A percentile compares a stretch with the other conserved stretches of the same genome.
These are phyloP conservation scores for Sinhomidia bicolor DNA, from an alignment of 2,888 invertebrate genomes.

Conservation along the genomic window DNA sequence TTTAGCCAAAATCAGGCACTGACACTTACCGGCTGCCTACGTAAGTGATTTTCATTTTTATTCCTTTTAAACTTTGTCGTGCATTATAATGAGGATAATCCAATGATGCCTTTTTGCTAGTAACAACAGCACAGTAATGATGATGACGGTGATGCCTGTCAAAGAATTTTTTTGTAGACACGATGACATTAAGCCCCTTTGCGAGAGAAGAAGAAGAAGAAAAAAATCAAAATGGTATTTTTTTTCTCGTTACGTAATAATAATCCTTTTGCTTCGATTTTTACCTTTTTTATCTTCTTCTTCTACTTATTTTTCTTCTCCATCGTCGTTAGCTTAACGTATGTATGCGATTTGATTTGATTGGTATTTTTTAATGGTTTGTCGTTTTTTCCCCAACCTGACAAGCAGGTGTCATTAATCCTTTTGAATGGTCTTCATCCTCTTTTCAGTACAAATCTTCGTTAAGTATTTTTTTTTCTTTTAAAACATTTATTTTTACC, in stretches of 20 bases:
- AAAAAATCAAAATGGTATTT: constrained; percentile 21
- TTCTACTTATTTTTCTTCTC: too few species aligned
- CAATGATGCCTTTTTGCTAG: neutral
- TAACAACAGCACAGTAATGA: neutral
- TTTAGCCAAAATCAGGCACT: constrained; percentile 12
- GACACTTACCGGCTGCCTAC: constrained; percentile 13
- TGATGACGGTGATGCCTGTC: constrained; percentile 69
- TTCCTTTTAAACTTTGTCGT: constrained; percentile 27
- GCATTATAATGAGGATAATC: constrained; percentile 33
- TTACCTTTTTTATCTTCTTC: neutral
- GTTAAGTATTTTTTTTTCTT: too few species aligned
- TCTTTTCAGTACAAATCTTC: neutral
- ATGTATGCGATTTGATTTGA: constrained; percentile 32
- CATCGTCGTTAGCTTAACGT: neutral
- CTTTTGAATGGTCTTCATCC: constrained; percentile 11
- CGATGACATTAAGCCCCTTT: constrained; percentile 61
- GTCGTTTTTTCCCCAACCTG: constrained; percentile 35
- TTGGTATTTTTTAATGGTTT: constrained; percentile 46
- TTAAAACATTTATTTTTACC: constrained; percentile 12
- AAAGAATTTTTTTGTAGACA: constrained; percentile 52
- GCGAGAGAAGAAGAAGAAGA: neutral
- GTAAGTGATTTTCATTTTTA: constrained; percentile 55
- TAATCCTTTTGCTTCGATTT: constrained; percentile 36
- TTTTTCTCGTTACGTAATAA: constrained; percentile 40
- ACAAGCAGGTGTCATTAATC: constrained; percentile 60